Base-by-base conservation (phyloP, 2,888 invertebrate species). In the Theretra japonica region DNA sequence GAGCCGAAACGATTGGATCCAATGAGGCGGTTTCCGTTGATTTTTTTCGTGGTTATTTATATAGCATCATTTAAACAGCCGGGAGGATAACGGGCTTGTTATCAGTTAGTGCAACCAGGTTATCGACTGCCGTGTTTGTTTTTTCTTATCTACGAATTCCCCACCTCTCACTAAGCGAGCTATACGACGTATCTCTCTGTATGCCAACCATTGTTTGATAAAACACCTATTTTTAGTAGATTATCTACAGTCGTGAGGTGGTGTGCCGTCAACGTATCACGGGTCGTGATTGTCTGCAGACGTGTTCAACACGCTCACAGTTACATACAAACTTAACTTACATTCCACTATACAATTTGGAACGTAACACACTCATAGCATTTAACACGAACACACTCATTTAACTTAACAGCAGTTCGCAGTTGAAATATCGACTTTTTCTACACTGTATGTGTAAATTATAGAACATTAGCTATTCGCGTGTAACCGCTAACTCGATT, bases 91-190 rank as follows among this genome's bases (percentile, higher is more conserved):
- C 82, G 83, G 83, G 76, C 70, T 74, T 72, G 80, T 86, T 91
- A 93, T 92, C 92, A 88, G 84, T 76, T 79, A 80, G 83, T 86
- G 88, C 90, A 92, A 90, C 89, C 92, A 89, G 91, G 92, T 90
- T 93, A 92, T 93, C 93, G 88, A 88, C 87, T 88, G 89, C 86
- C 83, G 86, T 92, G 91, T 93, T 92, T 92, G 89, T 82, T 78
- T 81, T 83, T 78, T 80, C 84, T 90, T 92, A 93, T 93, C 92
- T 86, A 83, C 82, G 82, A 88, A 89, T 89, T 89, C 89, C 86
- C 84, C 83, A 80, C 83, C 80, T 85, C 81, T 83, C 82, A 82
- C 82, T 84, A 85, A 86, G 82, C 83, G 77, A 78, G 82, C 85
- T 90, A 92, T 91, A 91, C 87, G 81, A 84, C 80, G 75, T 86